Evolutionary conservation across 30 jellyfish, hydroid and myxozoan genomes (phyloP).

Genomic region (Sanderia malayensis): DNA sequence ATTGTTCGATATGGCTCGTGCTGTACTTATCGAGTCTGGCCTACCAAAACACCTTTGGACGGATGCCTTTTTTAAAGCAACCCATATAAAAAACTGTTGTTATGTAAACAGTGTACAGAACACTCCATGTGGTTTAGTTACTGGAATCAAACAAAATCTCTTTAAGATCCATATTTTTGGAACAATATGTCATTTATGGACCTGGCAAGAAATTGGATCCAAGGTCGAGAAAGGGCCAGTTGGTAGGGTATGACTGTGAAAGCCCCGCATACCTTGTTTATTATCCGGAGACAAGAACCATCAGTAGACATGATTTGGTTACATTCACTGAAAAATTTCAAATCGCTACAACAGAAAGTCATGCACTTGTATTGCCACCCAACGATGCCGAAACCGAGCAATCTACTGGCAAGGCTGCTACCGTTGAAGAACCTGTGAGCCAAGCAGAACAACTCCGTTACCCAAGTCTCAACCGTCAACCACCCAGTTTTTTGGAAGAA

Average conservation of each 20-base stretch:
- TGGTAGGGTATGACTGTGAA: slow-evolving; percentile 55
- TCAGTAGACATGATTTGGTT: slow-evolving; percentile 41
- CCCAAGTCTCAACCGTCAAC: slow-evolving; percentile 13
- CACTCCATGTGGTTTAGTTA: background rate
- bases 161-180: slow-evolving; percentile 40
- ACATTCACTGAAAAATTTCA: slow-evolving; percentile 35
- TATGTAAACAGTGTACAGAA: background rate
- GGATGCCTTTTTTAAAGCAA: slow-evolving; percentile 67
- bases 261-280: slow-evolving; percentile 62
- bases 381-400: no score
- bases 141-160: slow-evolving; percentile 33
- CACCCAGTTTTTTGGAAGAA: background rate
- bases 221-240: slow-evolving; percentile 40
- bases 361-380: no score
- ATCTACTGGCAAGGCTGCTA: no score
- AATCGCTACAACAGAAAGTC: no score
- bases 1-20: slow-evolving; percentile 46
- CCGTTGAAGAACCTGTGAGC: background rate
- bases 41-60: slow-evolving; percentile 80
- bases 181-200: slow-evolving; percentile 28
- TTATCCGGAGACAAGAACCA: slow-evolving; percentile 14
- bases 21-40: slow-evolving; percentile 47
- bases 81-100: background rate
- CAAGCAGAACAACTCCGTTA: background rate
- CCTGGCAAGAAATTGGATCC: slow-evolving; percentile 4